These are phyloP conservation scores for Morpho achilles DNA, from an alignment of 2,888 invertebrate genomes.

Conservation along the genomic window DNA sequence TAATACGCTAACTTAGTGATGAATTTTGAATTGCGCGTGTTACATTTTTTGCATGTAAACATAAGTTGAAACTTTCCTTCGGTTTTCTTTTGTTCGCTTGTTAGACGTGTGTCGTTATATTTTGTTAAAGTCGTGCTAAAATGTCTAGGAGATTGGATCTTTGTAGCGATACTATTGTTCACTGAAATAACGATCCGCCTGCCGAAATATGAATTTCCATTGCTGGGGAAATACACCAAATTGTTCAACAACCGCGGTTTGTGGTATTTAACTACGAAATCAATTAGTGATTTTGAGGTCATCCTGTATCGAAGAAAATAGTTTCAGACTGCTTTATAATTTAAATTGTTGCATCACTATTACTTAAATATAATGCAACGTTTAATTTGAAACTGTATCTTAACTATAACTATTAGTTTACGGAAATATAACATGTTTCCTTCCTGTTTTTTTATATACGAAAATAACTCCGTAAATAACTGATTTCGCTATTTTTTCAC, in stretches of 20 bases:
- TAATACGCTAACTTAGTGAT: constrained; percentile 93
- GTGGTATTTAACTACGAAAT: constrained; percentile 69
- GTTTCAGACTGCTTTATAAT: not conserved
- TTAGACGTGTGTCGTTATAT: constrained; percentile 42
- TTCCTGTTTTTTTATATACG: too few species aligned
- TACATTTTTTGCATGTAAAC: constrained; percentile 95
- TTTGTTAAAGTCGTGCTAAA: constrained; percentile 49
- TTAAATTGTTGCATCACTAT: too few species aligned
- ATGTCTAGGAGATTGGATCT: constrained; percentile 51
- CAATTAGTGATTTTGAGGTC: constrained; percentile 65
- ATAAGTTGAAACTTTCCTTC: constrained; percentile 83
- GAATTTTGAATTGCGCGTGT: constrained; percentile 85
- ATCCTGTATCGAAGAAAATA: constrained; percentile 36
- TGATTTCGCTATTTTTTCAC: too few species aligned
- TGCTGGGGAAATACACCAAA: constrained; percentile 66
- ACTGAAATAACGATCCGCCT: constrained; percentile 49
- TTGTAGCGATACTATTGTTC: constrained; percentile 50
- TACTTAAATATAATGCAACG: too few species aligned
- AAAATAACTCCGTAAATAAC: too few species aligned
- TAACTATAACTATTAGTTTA: too few species aligned
- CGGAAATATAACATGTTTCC: too few species aligned
- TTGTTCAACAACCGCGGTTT: constrained; percentile 63
- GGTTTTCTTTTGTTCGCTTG: constrained; percentile 40
- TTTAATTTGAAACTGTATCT: too few species aligned
- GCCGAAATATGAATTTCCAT: constrained; percentile 67